A percentile compares a stretch with the other conserved stretches of the same genome.
phyloP scores from a whole-genome alignment of 2,797 vertebrate genomes.

The Hephaestus fuliginosus region DNA sequence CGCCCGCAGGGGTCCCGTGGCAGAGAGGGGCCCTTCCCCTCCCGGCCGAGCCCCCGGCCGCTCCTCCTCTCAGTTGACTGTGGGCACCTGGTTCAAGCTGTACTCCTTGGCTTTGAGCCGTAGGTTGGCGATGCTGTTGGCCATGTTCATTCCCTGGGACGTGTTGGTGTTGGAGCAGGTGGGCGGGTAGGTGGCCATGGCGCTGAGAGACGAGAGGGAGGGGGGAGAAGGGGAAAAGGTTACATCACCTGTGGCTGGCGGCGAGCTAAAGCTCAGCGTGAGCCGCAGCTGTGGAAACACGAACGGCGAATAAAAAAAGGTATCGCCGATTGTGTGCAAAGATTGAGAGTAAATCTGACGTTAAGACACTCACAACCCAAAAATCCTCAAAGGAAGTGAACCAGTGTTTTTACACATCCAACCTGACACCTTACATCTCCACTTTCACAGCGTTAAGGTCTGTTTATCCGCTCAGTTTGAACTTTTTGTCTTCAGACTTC shows the following conservation, averaged over 20 bases:
- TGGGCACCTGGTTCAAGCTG: constrained; percentile 99
- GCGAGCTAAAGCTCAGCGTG: constrained; percentile 30
- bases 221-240: constrained; percentile 26
- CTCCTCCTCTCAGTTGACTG: constrained; percentile 92
- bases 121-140: constrained; percentile 99
- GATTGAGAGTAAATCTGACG: constrained; percentile 27
- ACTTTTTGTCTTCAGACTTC: too few species aligned
- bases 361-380: neutral
- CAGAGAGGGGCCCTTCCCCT: constrained; percentile 12
- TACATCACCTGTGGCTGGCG: constrained; percentile 50
- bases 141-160: constrained; percentile 98
- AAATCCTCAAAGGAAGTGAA: neutral
- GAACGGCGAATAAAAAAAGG: constrained; percentile 5
- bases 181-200: constrained; percentile 97
- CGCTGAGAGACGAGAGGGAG: constrained; percentile 82
- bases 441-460: neutral
- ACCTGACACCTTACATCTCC: neutral
- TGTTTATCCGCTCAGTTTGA: too few species aligned
- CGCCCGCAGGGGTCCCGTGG: constrained; percentile 9
- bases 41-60: constrained; percentile 38
- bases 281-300: constrained; percentile 62
- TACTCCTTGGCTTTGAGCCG: constrained; percentile 99
- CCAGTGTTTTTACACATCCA: constrained; percentile 24
- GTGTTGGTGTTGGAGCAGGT: constrained; percentile 94
- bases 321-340: neutral